Evolutionary conservation across 2,113 vertebrate species (phyloP).

Genomic region (Delphinus delphis): DNA sequence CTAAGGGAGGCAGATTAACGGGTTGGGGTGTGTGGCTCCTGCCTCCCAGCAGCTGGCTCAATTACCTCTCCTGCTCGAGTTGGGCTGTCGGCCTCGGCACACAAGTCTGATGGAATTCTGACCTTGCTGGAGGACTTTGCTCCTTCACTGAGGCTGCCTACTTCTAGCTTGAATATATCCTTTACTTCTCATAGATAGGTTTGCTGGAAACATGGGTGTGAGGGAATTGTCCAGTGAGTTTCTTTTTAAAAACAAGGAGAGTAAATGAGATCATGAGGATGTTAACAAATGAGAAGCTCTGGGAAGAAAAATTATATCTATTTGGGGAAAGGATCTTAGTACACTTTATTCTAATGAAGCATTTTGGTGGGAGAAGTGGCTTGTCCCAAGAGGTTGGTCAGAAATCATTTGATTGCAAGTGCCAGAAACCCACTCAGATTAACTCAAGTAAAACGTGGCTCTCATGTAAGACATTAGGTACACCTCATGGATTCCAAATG

Average conservation of each 20-base stretch:
- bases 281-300: neutral
- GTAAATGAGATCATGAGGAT: neutral
- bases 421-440: neutral
- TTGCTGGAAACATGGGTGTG: neutral
- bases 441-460: neutral
- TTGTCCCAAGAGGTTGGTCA: neutral
- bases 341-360: neutral
- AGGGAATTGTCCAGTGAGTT: neutral
- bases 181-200: neutral
- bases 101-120: conserved; percentile 23
- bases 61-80: conserved; percentile 38
- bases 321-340: neutral
- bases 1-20: conserved; percentile 51
- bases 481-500: neutral
- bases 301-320: neutral
- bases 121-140: conserved; percentile 62
- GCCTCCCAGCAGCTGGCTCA: conserved; percentile 43
- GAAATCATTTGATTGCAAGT: neutral
- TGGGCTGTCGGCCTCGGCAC: conserved; percentile 41
- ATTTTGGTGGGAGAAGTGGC: neutral
- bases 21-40: neutral
- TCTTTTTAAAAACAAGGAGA: conserved; percentile 11
- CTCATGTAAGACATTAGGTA: neutral
- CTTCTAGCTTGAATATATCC: neutral
- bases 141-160: neutral